Conservation (phyloP, 2,888 invertebrate genomes). For the Caenorhabditis sp. region DNA sequence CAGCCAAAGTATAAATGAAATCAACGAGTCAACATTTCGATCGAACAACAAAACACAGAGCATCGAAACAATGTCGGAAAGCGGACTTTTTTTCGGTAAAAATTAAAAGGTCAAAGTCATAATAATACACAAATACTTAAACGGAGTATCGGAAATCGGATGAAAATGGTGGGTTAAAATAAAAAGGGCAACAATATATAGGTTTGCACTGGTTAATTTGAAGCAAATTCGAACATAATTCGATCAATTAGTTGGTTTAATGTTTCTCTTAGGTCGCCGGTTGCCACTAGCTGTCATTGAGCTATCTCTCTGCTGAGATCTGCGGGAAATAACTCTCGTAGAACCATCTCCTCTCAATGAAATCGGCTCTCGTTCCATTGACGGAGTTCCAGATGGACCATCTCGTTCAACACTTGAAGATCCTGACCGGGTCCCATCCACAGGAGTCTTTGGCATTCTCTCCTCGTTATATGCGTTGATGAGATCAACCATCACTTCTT, state of each 20-base stretch:
- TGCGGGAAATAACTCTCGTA: conserved; percentile 7
- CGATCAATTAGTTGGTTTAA: neutral
- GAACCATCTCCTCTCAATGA: conserved; percentile 9
- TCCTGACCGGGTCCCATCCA: neutral
- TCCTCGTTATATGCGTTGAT: no score
- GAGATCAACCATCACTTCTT: conserved; percentile 85
- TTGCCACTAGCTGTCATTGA: conserved; percentile 3
- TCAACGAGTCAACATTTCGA: no score
- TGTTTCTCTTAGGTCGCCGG: conserved; percentile 11
- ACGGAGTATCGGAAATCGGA: neutral
- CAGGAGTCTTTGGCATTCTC: neutral
- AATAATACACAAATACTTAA: neutral
- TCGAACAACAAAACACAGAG: no score
- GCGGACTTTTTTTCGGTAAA: no score
- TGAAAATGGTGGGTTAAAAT: neutral
- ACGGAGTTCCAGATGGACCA: conserved; percentile 19
- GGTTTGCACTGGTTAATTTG: conserved; percentile 5
- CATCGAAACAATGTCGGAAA: no score
- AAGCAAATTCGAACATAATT: neutral
- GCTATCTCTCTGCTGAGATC: neutral
- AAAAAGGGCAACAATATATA: neutral
- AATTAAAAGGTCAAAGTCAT: neutral
- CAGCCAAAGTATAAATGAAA: no score
- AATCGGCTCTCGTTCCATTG: conserved; percentile 36
- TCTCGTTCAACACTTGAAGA: neutral